These are phyloP conservation scores for Lepus townsendii DNA, from an alignment of 2,797 vertebrate genomes.

Conservation along the genomic window DNA sequence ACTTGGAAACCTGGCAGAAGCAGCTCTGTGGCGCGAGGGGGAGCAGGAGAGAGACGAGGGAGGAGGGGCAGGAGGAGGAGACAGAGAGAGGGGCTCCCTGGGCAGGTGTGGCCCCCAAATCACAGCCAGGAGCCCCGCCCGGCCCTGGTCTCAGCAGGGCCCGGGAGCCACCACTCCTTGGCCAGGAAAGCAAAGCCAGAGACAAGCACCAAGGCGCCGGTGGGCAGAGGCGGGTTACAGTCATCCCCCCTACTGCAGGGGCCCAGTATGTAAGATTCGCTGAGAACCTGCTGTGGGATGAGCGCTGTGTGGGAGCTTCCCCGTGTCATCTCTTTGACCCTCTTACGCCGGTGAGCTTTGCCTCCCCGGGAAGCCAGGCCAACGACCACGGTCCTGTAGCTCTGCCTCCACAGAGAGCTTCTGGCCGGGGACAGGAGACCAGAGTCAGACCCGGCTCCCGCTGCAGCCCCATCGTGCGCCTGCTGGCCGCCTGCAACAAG, in stretches of 20 bases:
- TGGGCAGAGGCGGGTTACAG: background rate
- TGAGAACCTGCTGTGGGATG: fast-evolving
- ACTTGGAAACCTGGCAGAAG: background rate
- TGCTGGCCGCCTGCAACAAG: fast-evolving
- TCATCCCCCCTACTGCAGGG: too few species aligned
- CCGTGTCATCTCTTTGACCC: background rate
- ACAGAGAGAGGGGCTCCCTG: background rate
- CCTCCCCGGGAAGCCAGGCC: background rate
- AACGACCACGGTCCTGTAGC: too few species aligned
- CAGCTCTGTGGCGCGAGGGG: background rate
- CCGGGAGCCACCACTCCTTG: background rate
- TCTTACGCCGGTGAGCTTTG: too few species aligned
- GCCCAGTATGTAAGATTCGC: background rate
- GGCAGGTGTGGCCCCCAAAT: background rate
- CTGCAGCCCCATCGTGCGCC: fast-evolving
- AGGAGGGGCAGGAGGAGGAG: background rate
- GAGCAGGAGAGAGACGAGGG: background rate
- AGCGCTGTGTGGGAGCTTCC: background rate
- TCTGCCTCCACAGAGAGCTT: background rate
- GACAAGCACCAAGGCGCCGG: background rate
- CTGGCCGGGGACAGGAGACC: background rate
- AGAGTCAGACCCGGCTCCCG: background rate
- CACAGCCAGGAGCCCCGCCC: background rate
- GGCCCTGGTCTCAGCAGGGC: background rate
- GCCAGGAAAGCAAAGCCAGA: background rate